Evolutionary conservation across 1,140 invertebrate genomes (phyloP), one percentile per base, ranked within the genome.

Genomic region (Diploscapter pachys): DNA sequence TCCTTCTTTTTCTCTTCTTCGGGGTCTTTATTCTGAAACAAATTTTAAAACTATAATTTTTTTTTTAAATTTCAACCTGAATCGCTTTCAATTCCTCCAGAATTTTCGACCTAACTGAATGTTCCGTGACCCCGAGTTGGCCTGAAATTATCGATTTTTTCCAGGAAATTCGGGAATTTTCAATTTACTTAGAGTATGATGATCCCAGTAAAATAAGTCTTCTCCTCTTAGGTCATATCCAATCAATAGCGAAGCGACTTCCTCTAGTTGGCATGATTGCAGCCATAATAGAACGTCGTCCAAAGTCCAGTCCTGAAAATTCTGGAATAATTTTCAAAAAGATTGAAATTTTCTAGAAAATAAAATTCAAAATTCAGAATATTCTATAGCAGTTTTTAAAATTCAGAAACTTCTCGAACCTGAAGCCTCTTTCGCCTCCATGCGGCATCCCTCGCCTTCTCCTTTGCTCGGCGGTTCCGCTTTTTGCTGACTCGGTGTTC

Each of bases 211-310:
- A 4, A 71, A 50, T 52, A 76, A 31, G 59, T 76, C 74, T 31
- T 76, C 74, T 64, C 74, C 74, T 66, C 69, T 71, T 56, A 76
- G n/a, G 52, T 76, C 74, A 67, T 76, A 76, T 13, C 74, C 74
- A 64, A 76, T 76, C 74, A 76, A 49, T 51, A 76, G 11, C 3
- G 59, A 57, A 64, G 74, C 74, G 9, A 70, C 67, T 53, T 76
- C 74, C 9, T 76, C 74, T 63, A 71, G 52, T 49, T 71, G 67
- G 4, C 59, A 53, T 4, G 11, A 61, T 53, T 76, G 74, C 51
- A 76, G 31, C 74, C 74, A 76, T 11, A 76, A 55, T 0, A 76
- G 13, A 4, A 76, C 74, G 55, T 76, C 74, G 63, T 76, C 74
- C 67, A 76, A 50, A 4, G 50, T 70, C 74, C 74, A 76, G 49